Base-by-base conservation (phyloP, 2,888 invertebrate genomes). In the Morinoia aosen region DNA sequence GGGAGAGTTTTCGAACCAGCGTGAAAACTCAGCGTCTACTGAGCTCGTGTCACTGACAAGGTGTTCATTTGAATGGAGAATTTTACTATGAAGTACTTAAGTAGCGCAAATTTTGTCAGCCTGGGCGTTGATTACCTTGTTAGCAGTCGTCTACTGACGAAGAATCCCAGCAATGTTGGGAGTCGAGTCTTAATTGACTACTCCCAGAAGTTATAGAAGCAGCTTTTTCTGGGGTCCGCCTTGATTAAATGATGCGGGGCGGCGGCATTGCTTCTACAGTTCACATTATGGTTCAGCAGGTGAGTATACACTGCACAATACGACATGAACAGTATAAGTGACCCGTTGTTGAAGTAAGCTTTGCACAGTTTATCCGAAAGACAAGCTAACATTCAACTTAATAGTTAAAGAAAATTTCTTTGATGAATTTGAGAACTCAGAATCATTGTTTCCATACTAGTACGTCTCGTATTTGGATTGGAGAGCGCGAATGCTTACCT, bases 131-230 rank as follows among this genome's bases (percentile, higher is more conserved):
- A 90, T 90, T 90, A 90, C 48, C 90, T 48, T 90, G 90, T 90
- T 90, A 90, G 76, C 90, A 90, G 90, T 90, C 90, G 76, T 90
- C 90, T 90, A 40, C 39, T 90, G 90, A 48, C 48, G 90, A 90
- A 90, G 48, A 90, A 90, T 90, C 14, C 40, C 16, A 48, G 90
- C 90, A 90, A 48, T 90, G 90, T 48, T 40, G 90, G 40, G 14
- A 4, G 33, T 90, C 90, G 48, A 90, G 90, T 90, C 48, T 90
- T 90, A 48, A 90, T 90, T 39, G 40, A 19, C 40, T 90, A 90
- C 90, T 90, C 40, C 11, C 40, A 48, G 90, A 40, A 48, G 90
- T 90, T 90, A 90, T 90, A 48, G 39, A 14, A 33, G 40, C 16
- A 40, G 88, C 7, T 90, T 48, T 90, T 90, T 76, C 25, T 8